A percentile compares a stretch with the other conserved stretches of the same genome.
Conservation (phyloP, 2,797 vertebrate genomes). For the Darevskia mixta region DNA sequence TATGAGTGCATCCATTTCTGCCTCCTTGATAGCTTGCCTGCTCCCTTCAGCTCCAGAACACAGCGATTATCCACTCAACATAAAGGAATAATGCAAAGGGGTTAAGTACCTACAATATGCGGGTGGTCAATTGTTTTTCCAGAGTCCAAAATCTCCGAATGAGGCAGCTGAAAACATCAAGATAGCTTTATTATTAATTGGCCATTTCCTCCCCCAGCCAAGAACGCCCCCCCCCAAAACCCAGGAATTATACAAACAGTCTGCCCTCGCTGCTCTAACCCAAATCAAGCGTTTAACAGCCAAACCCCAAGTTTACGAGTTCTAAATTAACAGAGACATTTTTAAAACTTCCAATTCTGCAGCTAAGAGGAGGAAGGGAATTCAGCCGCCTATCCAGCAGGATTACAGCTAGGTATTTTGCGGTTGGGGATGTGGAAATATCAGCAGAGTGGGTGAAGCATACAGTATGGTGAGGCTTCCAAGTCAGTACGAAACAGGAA, state of each 20-base stretch:
- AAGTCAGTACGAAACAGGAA: background rate
- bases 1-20: background rate
- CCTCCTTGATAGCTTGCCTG: background rate
- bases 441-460: no score
- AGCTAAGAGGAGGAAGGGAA: background rate
- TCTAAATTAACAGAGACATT: background rate
- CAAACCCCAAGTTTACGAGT: background rate
- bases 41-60: background rate
- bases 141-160: background rate
- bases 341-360: background rate
- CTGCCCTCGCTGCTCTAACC: background rate
- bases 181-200: background rate
- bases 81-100: background rate
- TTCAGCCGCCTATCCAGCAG: background rate
- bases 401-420: background rate
- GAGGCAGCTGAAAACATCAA: conserved; percentile 7
- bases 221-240: background rate
- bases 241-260: background rate
- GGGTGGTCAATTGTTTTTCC: conserved; percentile 10
- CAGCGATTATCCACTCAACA: background rate
- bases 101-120: conserved; percentile 31
- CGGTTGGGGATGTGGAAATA: background rate
- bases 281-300: background rate
- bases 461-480: background rate
- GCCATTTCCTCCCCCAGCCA: background rate